phyloP scores from a whole-genome alignment of 2,888 invertebrate genomes.

The Diogma glabrata region DNA sequence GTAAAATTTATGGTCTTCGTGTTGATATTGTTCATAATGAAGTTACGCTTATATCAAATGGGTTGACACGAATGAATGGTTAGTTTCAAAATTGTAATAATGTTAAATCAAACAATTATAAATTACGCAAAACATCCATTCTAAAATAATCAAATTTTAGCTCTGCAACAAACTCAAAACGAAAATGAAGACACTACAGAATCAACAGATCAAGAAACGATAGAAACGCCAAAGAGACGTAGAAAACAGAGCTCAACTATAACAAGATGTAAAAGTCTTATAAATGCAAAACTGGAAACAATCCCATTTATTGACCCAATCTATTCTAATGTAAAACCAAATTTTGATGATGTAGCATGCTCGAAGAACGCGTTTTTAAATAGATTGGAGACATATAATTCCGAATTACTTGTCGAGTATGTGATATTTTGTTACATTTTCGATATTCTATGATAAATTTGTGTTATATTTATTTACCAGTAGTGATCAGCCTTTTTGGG shows the following conservation, averaged over 20 bases:
- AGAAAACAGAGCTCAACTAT: conserved; percentile 29
- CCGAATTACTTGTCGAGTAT: conserved; percentile 24
- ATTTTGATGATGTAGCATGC: conserved; percentile 47
- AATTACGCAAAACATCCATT: no score
- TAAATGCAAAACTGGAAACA: conserved; percentile 34
- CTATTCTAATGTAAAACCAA: conserved; percentile 47
- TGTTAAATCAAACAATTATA: no score
- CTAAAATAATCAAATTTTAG: no score
- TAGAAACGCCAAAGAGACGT: conserved; percentile 28
- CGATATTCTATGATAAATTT: no score
- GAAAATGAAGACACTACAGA: conserved; percentile 17
- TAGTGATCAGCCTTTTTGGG: conserved; percentile 30
- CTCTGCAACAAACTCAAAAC: no score
- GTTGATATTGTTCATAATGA: conserved; percentile 78
- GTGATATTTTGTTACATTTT: no score
- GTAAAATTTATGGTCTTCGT: conserved; percentile 75
- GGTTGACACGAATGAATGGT: conserved; percentile 33
- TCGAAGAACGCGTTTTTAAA: conserved; percentile 49
- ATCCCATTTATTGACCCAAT: conserved; percentile 43
- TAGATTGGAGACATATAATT: conserved; percentile 42
- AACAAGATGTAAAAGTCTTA: conserved; percentile 33
- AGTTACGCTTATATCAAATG: conserved; percentile 65
- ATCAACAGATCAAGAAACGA: no score
- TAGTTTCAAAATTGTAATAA: no score
- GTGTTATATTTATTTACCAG: no score